A percentile compares a stretch with the other conserved stretches of the same genome.
Conservation (phyloP, 2,888 invertebrate species). For the Mantis religiosa region DNA sequence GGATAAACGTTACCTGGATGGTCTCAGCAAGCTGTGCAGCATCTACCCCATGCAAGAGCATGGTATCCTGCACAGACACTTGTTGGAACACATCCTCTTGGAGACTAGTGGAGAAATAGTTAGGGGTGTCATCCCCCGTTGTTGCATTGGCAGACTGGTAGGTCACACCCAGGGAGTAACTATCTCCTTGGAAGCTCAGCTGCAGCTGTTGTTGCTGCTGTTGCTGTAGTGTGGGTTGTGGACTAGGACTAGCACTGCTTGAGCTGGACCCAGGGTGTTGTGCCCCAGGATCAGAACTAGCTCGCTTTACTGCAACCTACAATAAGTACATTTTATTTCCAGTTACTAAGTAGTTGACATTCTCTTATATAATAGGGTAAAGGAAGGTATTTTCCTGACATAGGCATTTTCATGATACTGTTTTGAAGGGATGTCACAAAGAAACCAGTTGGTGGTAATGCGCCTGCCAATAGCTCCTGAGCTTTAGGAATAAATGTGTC, state of each 20-base stretch:
- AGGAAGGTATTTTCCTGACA: too few relatives aligned
- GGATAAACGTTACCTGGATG: conserved; percentile 41
- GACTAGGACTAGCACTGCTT: conserved; percentile 29
- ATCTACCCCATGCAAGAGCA: conserved; percentile 55
- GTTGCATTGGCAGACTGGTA: conserved; percentile 47
- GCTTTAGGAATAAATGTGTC: too few relatives aligned
- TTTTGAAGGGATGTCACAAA: too few relatives aligned
- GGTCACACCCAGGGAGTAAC: conserved; percentile 58
- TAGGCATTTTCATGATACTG: too few relatives aligned
- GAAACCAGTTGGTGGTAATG: too few relatives aligned
- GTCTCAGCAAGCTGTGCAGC: conserved; percentile 53
- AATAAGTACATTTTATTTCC: not conserved
- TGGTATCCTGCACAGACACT: conserved; percentile 60
- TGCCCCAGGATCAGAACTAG: conserved; percentile 65
- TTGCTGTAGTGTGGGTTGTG: conserved; percentile 12
- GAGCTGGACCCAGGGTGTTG: conserved; percentile 13
- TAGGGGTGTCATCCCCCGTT: conserved; percentile 47
- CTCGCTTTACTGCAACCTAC: conserved; percentile 56
- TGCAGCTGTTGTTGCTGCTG: conserved; percentile 43
- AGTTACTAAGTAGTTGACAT: too few relatives aligned
- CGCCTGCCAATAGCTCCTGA: too few relatives aligned
- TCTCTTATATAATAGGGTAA: too few relatives aligned
- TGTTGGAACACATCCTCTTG: conserved; percentile 74
- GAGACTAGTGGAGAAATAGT: conserved; percentile 45
- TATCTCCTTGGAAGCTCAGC: conserved; percentile 52